These are phyloP conservation scores for Venustoraphidia nigricollis DNA, from an alignment of 2,888 invertebrate species.

Conservation along the genomic window DNA sequence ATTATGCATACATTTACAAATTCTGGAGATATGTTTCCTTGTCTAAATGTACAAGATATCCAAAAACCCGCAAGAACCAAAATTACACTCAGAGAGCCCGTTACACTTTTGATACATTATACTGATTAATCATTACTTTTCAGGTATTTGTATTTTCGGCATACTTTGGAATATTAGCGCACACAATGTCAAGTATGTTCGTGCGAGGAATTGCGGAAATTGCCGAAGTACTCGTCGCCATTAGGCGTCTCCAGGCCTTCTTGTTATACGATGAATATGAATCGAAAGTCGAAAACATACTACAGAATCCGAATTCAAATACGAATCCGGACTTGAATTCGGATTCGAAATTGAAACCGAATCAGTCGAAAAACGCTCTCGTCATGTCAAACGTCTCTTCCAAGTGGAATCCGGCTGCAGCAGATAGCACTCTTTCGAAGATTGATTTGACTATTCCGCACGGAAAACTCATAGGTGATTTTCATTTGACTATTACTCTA, in stretches of 20 bases:
- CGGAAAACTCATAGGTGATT: conserved; percentile 19
- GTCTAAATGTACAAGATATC: too few species aligned
- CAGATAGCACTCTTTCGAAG: conserved; percentile 22
- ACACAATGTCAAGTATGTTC: conserved; percentile 41
- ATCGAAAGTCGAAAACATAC: background rate
- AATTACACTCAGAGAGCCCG: too few species aligned
- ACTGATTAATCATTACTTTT: conserved; percentile 6
- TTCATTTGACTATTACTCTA: too few species aligned
- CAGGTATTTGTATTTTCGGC: conserved; percentile 38
- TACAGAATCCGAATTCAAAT: background rate
- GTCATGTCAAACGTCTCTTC: conserved; percentile 20
- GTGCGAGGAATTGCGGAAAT: conserved; percentile 31
- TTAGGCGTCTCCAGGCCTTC: conserved; percentile 27
- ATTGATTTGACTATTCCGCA: conserved; percentile 19
- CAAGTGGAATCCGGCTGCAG: conserved; percentile 22
- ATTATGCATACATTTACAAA: too few species aligned
- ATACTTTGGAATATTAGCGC: conserved; percentile 35
- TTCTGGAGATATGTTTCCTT: too few species aligned
- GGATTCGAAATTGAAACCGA: conserved; percentile 1
- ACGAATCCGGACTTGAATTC: background rate
- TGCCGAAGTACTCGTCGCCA: conserved; percentile 29
- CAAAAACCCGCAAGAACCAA: too few species aligned
- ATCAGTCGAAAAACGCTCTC: conserved; percentile 2
- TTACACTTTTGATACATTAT: background rate
- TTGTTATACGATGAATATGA: conserved; percentile 24